Evolutionary conservation across 2,797 vertebrate species (phyloP).

Genomic region (Urophycis tenuis): DNA sequence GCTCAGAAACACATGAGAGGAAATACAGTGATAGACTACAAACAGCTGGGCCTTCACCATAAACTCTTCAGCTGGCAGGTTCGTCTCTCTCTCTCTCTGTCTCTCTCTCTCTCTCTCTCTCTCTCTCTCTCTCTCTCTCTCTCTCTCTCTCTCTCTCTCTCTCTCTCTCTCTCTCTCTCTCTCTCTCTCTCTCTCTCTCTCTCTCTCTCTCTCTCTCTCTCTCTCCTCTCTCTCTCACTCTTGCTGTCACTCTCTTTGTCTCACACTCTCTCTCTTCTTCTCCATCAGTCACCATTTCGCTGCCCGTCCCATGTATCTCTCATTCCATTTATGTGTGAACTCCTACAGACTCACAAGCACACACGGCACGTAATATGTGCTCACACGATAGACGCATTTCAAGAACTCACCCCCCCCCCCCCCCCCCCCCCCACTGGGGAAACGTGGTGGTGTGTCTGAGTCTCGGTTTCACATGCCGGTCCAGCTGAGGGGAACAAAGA

Average conservation of each 20-base stretch:
- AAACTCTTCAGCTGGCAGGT: slow-evolving; percentile 88
- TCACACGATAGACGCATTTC: not conserved
- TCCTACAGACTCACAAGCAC: not conserved
- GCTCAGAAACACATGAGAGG: slow-evolving; percentile 78
- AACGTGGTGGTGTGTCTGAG: not conserved
- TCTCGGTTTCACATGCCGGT: not conserved
- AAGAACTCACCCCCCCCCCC: not conserved
- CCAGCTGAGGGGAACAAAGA: not conserved
- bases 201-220: not conserved
- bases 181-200: not conserved
- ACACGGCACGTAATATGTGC: not conserved
- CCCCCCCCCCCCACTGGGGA: not conserved
- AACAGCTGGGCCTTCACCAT: slow-evolving; percentile 81
- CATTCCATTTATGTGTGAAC: not conserved
- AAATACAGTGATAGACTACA: slow-evolving; percentile 84
- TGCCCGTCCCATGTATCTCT: not conserved
- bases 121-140: not conserved
- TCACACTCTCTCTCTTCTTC: not conserved
- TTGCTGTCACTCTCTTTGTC: not conserved
- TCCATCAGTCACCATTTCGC: not conserved
- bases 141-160: not conserved
- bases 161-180: not conserved
- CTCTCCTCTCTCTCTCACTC: not conserved
- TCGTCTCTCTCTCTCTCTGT: slow-evolving; percentile 1
- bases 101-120: not conserved